Conservation (phyloP, 2,113 vertebrate species). For the Misgurnus mizolepis region DNA sequence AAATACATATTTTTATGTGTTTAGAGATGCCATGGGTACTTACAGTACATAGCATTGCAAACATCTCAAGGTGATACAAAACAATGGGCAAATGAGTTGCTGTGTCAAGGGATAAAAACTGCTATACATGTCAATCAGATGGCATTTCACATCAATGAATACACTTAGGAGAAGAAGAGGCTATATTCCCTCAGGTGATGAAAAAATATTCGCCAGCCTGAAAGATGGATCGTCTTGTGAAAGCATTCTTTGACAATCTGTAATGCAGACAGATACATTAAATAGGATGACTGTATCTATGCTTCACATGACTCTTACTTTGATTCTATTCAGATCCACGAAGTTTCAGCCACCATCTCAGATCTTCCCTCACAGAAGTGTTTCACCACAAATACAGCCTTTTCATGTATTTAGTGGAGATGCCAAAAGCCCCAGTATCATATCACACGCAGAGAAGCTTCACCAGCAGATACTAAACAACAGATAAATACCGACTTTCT, state of each 20-base stretch:
- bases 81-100: no score
- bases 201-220: conserved; percentile 7
- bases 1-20: neutral
- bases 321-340: conserved; percentile 2
- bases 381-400: conserved; percentile 17
- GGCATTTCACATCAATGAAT: neutral
- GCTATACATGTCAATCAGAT: no score
- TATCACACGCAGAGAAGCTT: conserved; percentile 1
- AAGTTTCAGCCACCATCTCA: neutral
- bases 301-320: conserved; percentile 18
- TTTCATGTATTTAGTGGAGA: conserved; percentile 12
- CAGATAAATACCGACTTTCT: conserved; percentile 12
- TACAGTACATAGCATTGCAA: neutral
- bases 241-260: conserved; percentile 12
- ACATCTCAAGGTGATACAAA: neutral
- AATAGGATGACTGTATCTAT: neutral
- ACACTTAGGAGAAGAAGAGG: neutral
- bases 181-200: conserved; percentile 6
- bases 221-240: neutral
- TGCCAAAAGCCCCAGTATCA: conserved; percentile 18
- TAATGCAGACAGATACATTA: neutral
- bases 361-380: neutral
- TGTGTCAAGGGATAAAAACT: no score
- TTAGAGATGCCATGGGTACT: neutral
- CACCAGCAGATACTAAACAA: conserved; percentile 10